Evolutionary conservation across 2,888 invertebrate genomes (phyloP), one percentile per base, ranked within the genome.

Genomic region (Spodoptera exigua): DNA sequence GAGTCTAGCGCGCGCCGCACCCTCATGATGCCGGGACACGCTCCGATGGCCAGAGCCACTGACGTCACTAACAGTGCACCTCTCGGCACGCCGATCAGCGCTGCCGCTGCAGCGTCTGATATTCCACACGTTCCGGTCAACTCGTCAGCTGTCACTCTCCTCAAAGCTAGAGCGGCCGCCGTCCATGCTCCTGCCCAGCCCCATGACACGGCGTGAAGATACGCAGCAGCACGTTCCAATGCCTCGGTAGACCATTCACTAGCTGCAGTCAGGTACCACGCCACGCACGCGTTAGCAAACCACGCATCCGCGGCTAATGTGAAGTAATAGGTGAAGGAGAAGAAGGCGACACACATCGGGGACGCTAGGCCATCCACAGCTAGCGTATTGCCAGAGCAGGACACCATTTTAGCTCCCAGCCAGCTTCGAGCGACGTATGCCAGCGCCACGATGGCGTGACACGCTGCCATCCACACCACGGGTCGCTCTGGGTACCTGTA

Each of bases 231-330:
- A 47, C 97, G 96, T 88, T 98, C 98, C 52, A 98, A 95, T 2
- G 98, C 98, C 89, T 98, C 98, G 59, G 98, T 97, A 21, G 98
- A 98, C 98, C 98, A 98, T 85, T 98, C 98, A 85, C 98, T 97
- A 43, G 97, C 97, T 0, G 98, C 98, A 3, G 98, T 97, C 47
- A 98, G 95, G 83, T 98, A 97, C 97, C 98, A 98, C 57, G 98
- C 98, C 47, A 98, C 95, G 64, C 98, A 97, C 51, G 98, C 96
- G 76, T 98, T 96, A 2, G 97, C 96, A 96, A 98, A 98, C 98
- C 98, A 98, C 62, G 97, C 95, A 79, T 96, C 96, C 61, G 97
- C 96, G 48, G 97, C 97, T 80, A 98, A 90, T 34, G 97, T 96
- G 82, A 97, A 96, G 91, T 97, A 98, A 83, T 97, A 97, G 11